A percentile compares a stretch with the other conserved stretches of the same genome.
Evolutionary conservation across 2,888 invertebrate genomes (phyloP).

Genomic region (Caenorhabditis sp.): DNA sequence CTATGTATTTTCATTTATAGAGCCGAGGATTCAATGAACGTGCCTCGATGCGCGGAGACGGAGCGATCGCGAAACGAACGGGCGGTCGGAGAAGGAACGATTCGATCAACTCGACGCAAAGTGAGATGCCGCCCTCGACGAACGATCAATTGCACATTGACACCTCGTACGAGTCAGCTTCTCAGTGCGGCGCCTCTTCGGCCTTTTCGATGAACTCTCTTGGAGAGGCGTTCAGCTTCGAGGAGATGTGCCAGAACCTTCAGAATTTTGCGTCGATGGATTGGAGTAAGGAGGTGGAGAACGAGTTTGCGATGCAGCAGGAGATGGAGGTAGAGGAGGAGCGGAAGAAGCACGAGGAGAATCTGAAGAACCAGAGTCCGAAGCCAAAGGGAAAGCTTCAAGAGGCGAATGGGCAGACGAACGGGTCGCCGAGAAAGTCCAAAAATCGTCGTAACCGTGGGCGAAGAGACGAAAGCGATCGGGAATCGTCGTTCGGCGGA

Average conservation of each 20-base stretch:
- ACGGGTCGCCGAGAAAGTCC: conserved; percentile 1
- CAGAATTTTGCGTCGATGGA: conserved; percentile 61
- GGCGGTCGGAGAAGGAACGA: conserved; percentile 62
- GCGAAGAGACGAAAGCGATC: conserved; percentile 44
- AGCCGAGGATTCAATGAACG: conserved; percentile 50
- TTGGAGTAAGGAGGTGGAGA: conserved; percentile 63
- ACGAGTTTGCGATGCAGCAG: conserved; percentile 28
- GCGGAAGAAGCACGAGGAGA: background rate
- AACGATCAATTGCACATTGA: conserved; percentile 38
- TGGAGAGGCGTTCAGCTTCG: conserved; percentile 48
- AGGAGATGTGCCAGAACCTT: conserved; percentile 61
- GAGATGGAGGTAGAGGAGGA: conserved; percentile 36
- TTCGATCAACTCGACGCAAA: conserved; percentile 68
- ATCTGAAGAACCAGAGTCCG: background rate
- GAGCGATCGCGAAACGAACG: conserved; percentile 38
- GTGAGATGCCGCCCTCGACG: conserved; percentile 55
- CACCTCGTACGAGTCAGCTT: conserved; percentile 39
- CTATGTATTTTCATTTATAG: background rate
- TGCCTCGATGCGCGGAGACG: conserved; percentile 64
- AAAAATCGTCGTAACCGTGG: conserved; percentile 13
- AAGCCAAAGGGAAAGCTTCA: background rate
- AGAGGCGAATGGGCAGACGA: background rate
- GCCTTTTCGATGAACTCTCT: conserved; percentile 49
- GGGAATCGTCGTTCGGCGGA: conserved; percentile 59
- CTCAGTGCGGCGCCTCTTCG: conserved; percentile 42